Evolutionary conservation across 1,140 invertebrate genomes (phyloP), one percentile per base, ranked within the genome.

Genomic region (Pentalonia nigronervosa): DNA sequence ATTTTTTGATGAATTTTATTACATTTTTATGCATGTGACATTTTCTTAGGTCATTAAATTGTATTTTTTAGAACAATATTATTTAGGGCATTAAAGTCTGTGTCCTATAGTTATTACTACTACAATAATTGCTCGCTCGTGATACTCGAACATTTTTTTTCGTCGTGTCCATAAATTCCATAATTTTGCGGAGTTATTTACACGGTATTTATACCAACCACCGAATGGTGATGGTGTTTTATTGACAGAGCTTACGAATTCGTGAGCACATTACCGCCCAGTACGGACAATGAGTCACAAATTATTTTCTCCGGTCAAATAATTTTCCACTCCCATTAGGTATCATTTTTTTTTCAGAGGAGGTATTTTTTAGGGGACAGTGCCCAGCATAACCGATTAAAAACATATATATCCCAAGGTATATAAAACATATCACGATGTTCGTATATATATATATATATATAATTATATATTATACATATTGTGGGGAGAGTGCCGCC

Each of bases 301-400:
- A 92, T 92, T 92, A 92, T 83, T 81, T 92, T 17, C 45, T 48
- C 56, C 50, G 48, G 86, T 88, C 86, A 88, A 88, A 14, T 50
- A 89, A 53, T 87, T 87, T 53, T 90, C 41, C 60, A 60, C 60
- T 25, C 36, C 56, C 50, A 53, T 48, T 50, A 48, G 25, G 45
- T 20, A 11, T 83, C 11, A 48, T 83, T 34, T 92, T 92, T 81
- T 90, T 60, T 48, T 83, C 30, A 20, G 41, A 50, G 30, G 90
- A 48, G 60, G 30, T 36, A 20, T 47, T 25, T 67, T 50, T 67
- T 67, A 20, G n/a, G 56, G 34, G 30, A 47, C 60, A 34, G 17
- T 83, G 84, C 48, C 8, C 9, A 21, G 48, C 20, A 92, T 50
- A 36, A 93, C n/a, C 50, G 34, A 93, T 93, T 93, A 93, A 86